Conservation (phyloP, 2,113 vertebrate species). For the Myxocyprinus asiaticus region DNA sequence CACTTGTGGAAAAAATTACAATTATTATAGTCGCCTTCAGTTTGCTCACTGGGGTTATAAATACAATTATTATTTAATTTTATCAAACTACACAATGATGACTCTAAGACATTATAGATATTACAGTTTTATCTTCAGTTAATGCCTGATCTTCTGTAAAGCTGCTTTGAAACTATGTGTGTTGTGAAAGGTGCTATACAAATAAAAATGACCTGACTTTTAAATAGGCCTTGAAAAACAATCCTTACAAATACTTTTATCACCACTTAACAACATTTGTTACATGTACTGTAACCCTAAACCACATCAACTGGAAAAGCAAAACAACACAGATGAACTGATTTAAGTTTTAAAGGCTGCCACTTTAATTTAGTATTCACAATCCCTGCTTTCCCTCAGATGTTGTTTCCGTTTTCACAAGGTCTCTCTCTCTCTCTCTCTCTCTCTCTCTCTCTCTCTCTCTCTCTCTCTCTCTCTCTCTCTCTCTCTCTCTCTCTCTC, state of each 20-base stretch:
- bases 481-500: slow-evolving; percentile 38
- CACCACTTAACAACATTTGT: not conserved
- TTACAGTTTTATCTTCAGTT: too few relatives aligned
- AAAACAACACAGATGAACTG: slow-evolving; percentile 6
- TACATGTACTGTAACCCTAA: not conserved
- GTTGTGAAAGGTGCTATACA: too few relatives aligned
- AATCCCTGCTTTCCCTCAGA: slow-evolving; percentile 39
- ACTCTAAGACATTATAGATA: too few relatives aligned
- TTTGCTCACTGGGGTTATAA: too few relatives aligned
- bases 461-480: slow-evolving; percentile 35
- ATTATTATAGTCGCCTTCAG: not conserved
- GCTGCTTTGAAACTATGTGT: too few relatives aligned
- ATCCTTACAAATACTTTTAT: not conserved
- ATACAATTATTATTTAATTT: too few relatives aligned
- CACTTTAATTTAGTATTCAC: not conserved
- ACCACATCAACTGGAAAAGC: slow-evolving; percentile 1
- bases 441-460: too few relatives aligned
- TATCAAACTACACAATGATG: too few relatives aligned
- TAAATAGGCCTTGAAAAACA: not conserved
- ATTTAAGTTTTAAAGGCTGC: not conserved
- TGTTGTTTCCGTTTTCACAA: slow-evolving; percentile 10
- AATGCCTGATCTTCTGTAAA: too few relatives aligned
- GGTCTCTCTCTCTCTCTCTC: slow-evolving; percentile 25
- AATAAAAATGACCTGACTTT: too few relatives aligned
- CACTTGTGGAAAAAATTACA: not conserved